Evolutionary conservation across 35 echinoderm and acorn worm genomes (phyloP), one percentile per base, ranked within the genome.

Genomic region (Hemicentrotus pulcherrimus): DNA sequence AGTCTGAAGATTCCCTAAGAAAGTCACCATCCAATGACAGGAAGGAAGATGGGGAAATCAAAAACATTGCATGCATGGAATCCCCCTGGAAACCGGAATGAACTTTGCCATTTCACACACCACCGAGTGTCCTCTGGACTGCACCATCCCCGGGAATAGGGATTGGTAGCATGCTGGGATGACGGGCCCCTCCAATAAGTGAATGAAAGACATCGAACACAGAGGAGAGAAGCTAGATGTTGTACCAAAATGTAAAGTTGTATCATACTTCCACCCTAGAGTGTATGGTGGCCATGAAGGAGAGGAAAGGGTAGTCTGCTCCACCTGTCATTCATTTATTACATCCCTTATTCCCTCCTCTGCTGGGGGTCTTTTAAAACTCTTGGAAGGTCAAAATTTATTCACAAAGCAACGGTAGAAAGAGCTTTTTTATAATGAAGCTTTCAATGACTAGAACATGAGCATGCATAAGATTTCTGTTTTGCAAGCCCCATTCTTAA

Each of bases 41-140:
- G 88, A 90, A 90, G 88, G 88, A 90, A 90, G 88, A 90, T 33
- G 88, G 88, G 88, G 88, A 90, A 90, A 90, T 90, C 88, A 90
- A 90, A 90, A 90, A 90, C 88, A 90, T 32, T 33, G 32, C 88
- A 90, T 90, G 88, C 88, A 90, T 90, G 32, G 32, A 90, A 90
- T 90, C 88, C 88, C 88, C 88, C 88, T 47, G 88, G 88, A 90
- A 45, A 24, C 32, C 12, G 4, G 24, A 90, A 90, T 90, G 88
- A 90, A 90, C 88, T 90, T 47, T 90, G 88, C 88, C 88, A 45
- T 90, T 90, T 90, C 31, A 90, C 88, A 90, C 88, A 45, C 88
- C 32, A 90, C 88, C 32, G 88, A 11, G 32, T 47, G 88, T 90
- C 88, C 88, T 47, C 46, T 90, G 88, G 88, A 90, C 88, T 90